phyloP scores from a whole-genome alignment of 1,140 invertebrate genomes.

The Callitettix versicolor region DNA sequence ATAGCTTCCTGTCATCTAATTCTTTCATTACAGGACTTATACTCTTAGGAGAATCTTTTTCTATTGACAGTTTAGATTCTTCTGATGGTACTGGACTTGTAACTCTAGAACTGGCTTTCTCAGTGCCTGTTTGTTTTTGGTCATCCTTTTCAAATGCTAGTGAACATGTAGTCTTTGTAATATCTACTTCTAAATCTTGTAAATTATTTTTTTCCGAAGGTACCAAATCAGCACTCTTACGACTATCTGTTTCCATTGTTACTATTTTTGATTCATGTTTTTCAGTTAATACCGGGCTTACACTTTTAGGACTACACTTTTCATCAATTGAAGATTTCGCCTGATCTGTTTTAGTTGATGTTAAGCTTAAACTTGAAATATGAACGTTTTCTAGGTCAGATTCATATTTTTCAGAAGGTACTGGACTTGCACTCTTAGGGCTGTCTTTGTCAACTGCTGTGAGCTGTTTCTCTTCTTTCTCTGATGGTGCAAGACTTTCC shows the following conservation, averaged over 20 bases:
- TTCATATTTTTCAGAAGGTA: neutral
- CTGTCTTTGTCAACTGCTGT: neutral
- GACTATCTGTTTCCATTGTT: no score
- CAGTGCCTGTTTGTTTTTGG: neutral
- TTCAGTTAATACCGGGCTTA: neutral
- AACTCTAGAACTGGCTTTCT: neutral
- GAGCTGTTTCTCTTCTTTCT: neutral
- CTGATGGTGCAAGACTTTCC: neutral
- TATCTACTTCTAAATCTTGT: no score
- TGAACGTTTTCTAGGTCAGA: neutral
- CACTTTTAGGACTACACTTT: neutral
- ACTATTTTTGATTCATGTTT: neutral
- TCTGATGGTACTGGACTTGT: conserved; percentile 1
- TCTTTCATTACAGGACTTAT: neutral
- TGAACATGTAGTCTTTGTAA: no score
- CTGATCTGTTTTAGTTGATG: neutral
- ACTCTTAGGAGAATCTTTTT: neutral
- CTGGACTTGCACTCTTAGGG: neutral
- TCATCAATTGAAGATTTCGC: neutral
- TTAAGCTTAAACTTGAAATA: neutral
- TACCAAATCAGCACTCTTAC: no score
- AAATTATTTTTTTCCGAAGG: no score
- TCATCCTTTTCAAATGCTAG: no score
- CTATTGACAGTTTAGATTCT: neutral
- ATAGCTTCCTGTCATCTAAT: neutral